A percentile compares a stretch with the other conserved stretches of the same genome.
These are phyloP conservation scores for Mastomys coucha DNA, from an alignment of 2,113 vertebrate species.

Conservation along the genomic window DNA sequence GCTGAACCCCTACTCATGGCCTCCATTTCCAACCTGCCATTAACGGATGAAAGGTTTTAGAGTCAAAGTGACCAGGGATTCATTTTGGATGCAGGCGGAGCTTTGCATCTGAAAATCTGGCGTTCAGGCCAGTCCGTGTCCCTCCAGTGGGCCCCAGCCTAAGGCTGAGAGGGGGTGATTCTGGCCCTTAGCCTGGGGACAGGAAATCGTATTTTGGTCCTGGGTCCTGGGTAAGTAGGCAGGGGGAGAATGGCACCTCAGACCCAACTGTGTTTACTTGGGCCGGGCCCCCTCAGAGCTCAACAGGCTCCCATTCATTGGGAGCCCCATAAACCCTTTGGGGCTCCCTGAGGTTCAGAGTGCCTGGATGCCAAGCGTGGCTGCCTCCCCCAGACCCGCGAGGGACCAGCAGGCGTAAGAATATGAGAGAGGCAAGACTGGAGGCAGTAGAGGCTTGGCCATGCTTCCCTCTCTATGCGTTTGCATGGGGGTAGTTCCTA, in stretches of 20 bases:
- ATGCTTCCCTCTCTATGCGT: not conserved
- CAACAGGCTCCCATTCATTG: slow-evolving; percentile 75
- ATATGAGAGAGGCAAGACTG: not conserved
- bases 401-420: slow-evolving; percentile 49
- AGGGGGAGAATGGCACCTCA: slow-evolving; percentile 67
- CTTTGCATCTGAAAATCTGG: not conserved
- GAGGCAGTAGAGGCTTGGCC: not conserved
- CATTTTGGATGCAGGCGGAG: not conserved
- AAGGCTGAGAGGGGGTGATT: slow-evolving; percentile 22
- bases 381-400: slow-evolving; percentile 16
- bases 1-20: not conserved
- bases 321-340: slow-evolving; percentile 77
- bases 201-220: slow-evolving; percentile 73
- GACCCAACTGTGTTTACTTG: slow-evolving; percentile 74
- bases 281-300: slow-evolving; percentile 64
- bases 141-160: slow-evolving; percentile 40
- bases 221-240: slow-evolving; percentile 62
- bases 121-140: not conserved
- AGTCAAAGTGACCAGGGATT: not conserved
- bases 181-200: slow-evolving; percentile 62
- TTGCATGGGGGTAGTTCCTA: not conserved
- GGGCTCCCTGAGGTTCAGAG: slow-evolving; percentile 26
- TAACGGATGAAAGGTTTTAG: not conserved
- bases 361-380: slow-evolving; percentile 39
- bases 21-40: not conserved